These are phyloP conservation scores for Ctenochaetus hawaiiensis DNA, from an alignment of 2,797 vertebrate species.

Conservation along the genomic window DNA sequence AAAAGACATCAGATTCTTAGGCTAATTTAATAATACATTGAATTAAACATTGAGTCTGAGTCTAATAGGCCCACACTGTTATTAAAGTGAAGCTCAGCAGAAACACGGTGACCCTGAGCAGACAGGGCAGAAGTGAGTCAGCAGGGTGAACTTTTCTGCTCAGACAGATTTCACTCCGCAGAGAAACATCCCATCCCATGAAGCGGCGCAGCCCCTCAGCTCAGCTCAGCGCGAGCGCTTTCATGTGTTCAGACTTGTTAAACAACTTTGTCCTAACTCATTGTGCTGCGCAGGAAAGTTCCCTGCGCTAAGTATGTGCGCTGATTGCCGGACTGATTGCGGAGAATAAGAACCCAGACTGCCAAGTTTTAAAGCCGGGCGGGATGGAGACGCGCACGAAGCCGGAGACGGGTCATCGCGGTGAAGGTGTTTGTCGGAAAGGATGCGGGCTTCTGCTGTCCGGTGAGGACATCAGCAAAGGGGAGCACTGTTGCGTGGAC, in stretches of 20 bases:
- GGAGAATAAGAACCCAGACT: conserved; percentile 15
- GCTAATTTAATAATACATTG: fast-evolving
- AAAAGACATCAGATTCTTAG: background rate
- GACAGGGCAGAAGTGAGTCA: conserved; percentile 28
- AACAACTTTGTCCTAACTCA: conserved; percentile 31
- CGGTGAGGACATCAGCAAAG: conserved; percentile 12
- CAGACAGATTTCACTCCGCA: background rate
- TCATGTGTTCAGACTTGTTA: conserved; percentile 45
- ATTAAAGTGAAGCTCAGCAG: too few species aligned
- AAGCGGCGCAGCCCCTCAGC: conserved; percentile 43
- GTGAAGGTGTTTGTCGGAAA: conserved; percentile 58
- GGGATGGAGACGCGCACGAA: conserved; percentile 59
- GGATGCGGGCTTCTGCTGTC: conserved; percentile 74
- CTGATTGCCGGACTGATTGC: conserved; percentile 50
- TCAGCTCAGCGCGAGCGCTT: background rate
- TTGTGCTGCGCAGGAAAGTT: background rate
- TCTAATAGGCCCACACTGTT: background rate
- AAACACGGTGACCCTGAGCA: background rate
- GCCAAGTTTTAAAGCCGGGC: conserved; percentile 14
- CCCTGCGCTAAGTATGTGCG: conserved; percentile 56
- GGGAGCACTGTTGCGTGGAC: conserved; percentile 70
- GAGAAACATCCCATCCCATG: conserved; percentile 19
- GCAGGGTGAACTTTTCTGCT: conserved; percentile 28
- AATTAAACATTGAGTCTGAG: too few species aligned
- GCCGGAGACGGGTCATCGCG: conserved; percentile 10